Percentiles rank a stretch among this genome's conserved stretches.
Conservation (phyloP, 2,797 vertebrate genomes). For the Parauchenoglanis punctatus region DNA sequence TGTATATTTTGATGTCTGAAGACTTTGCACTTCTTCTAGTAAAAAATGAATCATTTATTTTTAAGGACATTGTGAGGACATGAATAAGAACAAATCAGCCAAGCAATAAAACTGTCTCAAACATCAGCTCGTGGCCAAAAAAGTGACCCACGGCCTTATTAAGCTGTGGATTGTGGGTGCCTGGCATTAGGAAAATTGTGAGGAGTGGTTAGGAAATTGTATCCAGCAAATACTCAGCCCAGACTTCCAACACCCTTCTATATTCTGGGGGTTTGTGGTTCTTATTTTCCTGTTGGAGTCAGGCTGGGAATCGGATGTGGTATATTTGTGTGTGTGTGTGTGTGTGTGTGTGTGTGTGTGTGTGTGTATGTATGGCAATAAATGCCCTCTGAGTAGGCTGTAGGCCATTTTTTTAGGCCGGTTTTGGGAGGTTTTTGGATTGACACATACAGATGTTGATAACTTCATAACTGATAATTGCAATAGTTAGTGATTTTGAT, state of each 20-base stretch:
- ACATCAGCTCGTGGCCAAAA: constrained; percentile 16
- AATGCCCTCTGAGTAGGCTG: constrained; percentile 26
- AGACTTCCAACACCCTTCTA: constrained; percentile 36
- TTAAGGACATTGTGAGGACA: constrained; percentile 16
- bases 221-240: constrained; percentile 24
- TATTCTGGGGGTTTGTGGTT: constrained; percentile 24
- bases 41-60: neutral
- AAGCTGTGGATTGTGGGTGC: constrained; percentile 37
- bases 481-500: neutral
- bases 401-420: neutral
- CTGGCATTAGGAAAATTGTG: constrained; percentile 21
- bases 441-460: neutral
- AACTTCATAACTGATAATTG: neutral
- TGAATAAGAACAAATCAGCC: constrained; percentile 10
- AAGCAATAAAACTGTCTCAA: constrained; percentile 33
- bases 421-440: neutral
- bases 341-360: neutral
- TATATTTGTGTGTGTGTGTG: neutral
- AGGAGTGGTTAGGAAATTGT: constrained; percentile 36
- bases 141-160: constrained; percentile 18
- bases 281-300: constrained; percentile 51
- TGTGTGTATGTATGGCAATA: constrained; percentile 34
- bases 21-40: neutral
- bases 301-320: constrained; percentile 45
- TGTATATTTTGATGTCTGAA: neutral